Evolutionary conservation across 2,113 vertebrate genomes (phyloP), one percentile per base, ranked within the genome.

Genomic region (Neodontobutis hainanensis): DNA sequence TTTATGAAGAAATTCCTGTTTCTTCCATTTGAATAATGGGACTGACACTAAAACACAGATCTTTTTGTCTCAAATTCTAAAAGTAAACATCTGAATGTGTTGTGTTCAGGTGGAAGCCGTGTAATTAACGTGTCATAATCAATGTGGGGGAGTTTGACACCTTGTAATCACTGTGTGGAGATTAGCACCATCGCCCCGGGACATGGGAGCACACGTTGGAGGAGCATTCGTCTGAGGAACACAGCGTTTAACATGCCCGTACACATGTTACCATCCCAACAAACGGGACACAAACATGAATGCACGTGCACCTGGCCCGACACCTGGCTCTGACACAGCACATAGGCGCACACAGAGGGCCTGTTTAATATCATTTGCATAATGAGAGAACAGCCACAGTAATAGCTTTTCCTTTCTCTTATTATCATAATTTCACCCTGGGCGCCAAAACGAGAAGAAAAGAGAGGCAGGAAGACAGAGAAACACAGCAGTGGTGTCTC

Each of bases 351-450:
- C 85, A 80, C 86, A 95, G 93, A 94, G 87, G 88, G 94, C 94
- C 95, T 97, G 95, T 97, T 97, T 98, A 97, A 99, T 97, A 97
- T 97, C 93, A 99, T 99, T 99, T 99, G 95, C 97, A 99, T 99
- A 99, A 98, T 98, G 96, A 98, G 95, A 97, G 95, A 94, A 94
- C 93, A 94, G 94, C 93, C 94, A 92, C 95, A 94, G 96, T 98
- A 98, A 98, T 97, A 98, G 97, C 96, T 98, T 97, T 96, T 84
- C 93, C 95, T 92, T 94, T 92, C 91, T 97, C 96, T 97, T 97
- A 97, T 98, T 98, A 98, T 97, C 95, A 96, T 98, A 96, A 97
- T 97, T 97, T 97, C 93, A 98, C 96, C 96, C 95, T 94, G 94
- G 96, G 96, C 96, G 92, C 94, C 92, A 91, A 93, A 27, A 94